A percentile compares a stretch with the other conserved stretches of the same genome.
Evolutionary conservation across 2,797 vertebrate species (phyloP).

Genomic region (Crocodylus rhombifer): DNA sequence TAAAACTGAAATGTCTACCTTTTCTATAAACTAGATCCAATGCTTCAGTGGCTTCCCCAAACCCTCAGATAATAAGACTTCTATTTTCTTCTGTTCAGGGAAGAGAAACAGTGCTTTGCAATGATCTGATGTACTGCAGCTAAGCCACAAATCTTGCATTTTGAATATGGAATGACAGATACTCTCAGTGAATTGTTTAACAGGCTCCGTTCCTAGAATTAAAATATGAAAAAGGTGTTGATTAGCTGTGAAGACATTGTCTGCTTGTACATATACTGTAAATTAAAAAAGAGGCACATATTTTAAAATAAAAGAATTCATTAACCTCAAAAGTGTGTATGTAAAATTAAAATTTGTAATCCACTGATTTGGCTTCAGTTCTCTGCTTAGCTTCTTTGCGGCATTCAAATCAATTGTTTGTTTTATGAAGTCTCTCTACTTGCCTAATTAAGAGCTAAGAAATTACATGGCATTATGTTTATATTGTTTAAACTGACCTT

Average conservation of each 20-base stretch:
- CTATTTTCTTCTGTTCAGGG: neutral
- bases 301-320: neutral
- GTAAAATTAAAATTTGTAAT: neutral
- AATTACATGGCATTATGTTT: neutral
- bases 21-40: neutral
- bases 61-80: neutral
- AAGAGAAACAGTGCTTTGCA: neutral
- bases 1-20: neutral
- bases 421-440: neutral
- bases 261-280: neutral
- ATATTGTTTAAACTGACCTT: neutral
- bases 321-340: neutral
- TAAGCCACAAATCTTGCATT: neutral
- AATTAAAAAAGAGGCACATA: neutral
- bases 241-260: neutral
- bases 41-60: neutral
- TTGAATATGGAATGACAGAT: rapidly evolving
- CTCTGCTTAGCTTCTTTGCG: neutral
- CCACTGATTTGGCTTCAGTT: constrained; percentile 4
- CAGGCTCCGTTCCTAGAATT: neutral
- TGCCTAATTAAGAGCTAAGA: neutral
- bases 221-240: neutral
- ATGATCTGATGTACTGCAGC: neutral
- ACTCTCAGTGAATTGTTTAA: neutral
- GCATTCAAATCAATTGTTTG: neutral